These are phyloP conservation scores for Luffia ferchaultella DNA, from an alignment of 2,888 invertebrate genomes.

Conservation along the genomic window DNA sequence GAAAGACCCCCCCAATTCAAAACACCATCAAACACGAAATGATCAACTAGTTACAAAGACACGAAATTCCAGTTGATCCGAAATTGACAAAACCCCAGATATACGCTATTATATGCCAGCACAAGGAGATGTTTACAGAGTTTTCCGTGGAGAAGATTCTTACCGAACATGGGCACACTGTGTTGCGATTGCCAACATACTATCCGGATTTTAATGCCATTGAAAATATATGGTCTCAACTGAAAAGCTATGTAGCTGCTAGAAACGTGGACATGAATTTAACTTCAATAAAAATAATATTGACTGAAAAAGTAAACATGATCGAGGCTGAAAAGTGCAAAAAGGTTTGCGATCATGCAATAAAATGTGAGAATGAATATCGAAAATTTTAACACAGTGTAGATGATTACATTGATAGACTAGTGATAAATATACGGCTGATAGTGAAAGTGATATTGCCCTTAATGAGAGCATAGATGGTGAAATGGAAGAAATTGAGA, in stretches of 20 bases:
- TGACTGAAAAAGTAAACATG: constrained; percentile 10
- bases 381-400: constrained; percentile 9
- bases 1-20: constrained; percentile 5
- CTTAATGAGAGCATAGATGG: constrained; percentile 5
- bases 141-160: constrained; percentile 7
- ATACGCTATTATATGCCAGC: constrained; percentile 8
- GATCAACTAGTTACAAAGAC: constrained; percentile 7
- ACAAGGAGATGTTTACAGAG: constrained; percentile 8
- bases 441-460: constrained; percentile 4
- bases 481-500: constrained; percentile 9
- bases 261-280: constrained; percentile 8
- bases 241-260: constrained; percentile 8
- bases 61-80: constrained; percentile 8
- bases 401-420: constrained; percentile 7
- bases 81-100: constrained; percentile 10
- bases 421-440: background rate
- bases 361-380: constrained; percentile 13
- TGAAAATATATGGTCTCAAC: constrained; percentile 6
- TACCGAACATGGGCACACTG: constrained; percentile 7
- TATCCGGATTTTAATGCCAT: constrained; percentile 9
- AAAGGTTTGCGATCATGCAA: constrained; percentile 11
- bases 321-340: constrained; percentile 10
- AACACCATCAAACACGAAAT: constrained; percentile 10
- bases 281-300: constrained; percentile 8
- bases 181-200: constrained; percentile 7